Evolutionary conservation across 23 tunicate genomes (phyloP).

Genomic region (Styela plicata): DNA sequence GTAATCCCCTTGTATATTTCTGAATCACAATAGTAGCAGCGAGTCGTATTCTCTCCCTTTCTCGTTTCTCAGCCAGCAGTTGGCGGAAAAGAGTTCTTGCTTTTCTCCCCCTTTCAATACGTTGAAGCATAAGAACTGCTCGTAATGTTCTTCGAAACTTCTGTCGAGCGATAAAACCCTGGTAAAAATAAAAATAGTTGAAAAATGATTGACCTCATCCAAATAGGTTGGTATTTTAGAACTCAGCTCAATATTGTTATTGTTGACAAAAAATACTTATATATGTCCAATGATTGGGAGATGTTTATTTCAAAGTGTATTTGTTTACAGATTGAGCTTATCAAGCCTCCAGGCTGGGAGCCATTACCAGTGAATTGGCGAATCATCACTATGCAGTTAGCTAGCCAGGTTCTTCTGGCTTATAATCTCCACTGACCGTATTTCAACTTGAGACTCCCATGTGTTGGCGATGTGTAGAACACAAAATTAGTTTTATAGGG

Average conservation of each 20-base stretch:
- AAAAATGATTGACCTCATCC: background rate
- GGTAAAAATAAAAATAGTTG: background rate
- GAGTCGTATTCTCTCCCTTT: constrained; percentile 31
- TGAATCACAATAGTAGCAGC: constrained; percentile 72
- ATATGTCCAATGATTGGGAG: too few species aligned
- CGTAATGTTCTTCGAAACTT: constrained; percentile 18
- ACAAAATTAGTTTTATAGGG: too few species aligned
- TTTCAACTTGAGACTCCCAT: too few species aligned
- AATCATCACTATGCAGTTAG: too few species aligned
- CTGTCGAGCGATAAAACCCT: constrained; percentile 73
- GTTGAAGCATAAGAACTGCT: constrained; percentile 55
- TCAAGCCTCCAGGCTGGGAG: too few species aligned
- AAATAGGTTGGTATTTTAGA: background rate
- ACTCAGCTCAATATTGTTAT: background rate
- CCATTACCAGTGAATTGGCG: too few species aligned
- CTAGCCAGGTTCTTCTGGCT: too few species aligned
- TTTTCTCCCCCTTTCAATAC: constrained; percentile 65
- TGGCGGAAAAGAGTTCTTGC: constrained; percentile 53
- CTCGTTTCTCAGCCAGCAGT: constrained; percentile 62
- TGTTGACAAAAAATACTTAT: too few species aligned
- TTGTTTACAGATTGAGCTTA: too few species aligned
- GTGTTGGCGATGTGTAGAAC: too few species aligned
- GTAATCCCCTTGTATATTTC: constrained; percentile 70
- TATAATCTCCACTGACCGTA: too few species aligned
- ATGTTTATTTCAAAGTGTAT: too few species aligned